Evolutionary conservation across 2,797 vertebrate genomes (phyloP), one percentile per base, ranked within the genome.

Genomic region (Chelonia mydas): DNA sequence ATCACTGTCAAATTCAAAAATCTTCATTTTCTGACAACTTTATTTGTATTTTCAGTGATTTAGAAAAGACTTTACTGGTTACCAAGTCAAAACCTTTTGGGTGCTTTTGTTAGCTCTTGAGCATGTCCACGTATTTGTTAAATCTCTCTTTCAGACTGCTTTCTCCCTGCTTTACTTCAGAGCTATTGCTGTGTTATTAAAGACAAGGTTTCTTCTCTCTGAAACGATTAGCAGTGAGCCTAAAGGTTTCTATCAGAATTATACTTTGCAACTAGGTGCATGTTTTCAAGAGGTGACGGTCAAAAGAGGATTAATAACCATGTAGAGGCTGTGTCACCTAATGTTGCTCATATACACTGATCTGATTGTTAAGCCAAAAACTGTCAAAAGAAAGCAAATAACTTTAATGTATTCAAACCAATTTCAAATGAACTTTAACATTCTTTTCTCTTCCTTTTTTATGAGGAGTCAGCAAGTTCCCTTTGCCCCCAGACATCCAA

Each of bases 141-240:
- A 72, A 5, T 77, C 80, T 88, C 90, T 91, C 85, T 93, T 90
- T 93, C 92, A 91, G 92, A 84, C 74, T 80, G 12, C 49, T 45
- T 94, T 53, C 51, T 80, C 80, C 74, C 86, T 89, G 84, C 74
- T 95, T 87, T 93, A 86, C 80, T 90, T 94, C 85, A 84, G 57
- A 91, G 83, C 72, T 90, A 51, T 94, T 89, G 89, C 83, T 53
- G 87, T 83, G 68, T 84, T 37, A 6, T 83, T 84, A n/a, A 94
- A 87, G 80, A 87, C 19, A 47, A 50, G 4, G 17, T 89, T 96
- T 93, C 41, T 17, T 53, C 76, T 54, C 77, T 86, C 65, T 89
- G 55, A 87, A 91, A 77, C 78, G 15, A 37, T 53, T 51, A 77
- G 6, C 6, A 45, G 72, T 76, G 27, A 83, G 37, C 45, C 33